A percentile compares a stretch with the other conserved stretches of the same genome.
These are phyloP conservation scores for Tenthredo scrophulariae DNA, from an alignment of 2,888 invertebrate species.

Conservation along the genomic window DNA sequence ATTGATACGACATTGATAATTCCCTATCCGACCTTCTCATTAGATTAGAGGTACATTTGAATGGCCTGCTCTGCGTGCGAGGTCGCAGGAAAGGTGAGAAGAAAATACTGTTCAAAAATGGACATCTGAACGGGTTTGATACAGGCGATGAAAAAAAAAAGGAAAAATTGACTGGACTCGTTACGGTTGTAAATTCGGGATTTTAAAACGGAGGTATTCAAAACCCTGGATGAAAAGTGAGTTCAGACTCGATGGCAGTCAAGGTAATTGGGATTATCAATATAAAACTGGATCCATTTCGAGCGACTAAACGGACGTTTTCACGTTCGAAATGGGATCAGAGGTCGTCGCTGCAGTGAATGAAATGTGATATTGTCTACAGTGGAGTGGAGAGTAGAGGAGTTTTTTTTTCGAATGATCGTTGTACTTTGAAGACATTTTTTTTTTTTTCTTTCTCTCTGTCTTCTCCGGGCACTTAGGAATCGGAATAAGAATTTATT, in stretches of 20 bases:
- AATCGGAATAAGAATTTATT: not conserved
- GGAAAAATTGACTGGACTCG: not conserved
- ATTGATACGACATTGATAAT: conserved; percentile 24
- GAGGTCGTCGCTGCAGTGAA: not conserved
- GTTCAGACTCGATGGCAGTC: conserved; percentile 57
- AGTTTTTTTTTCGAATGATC: not conserved
- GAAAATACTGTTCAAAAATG: not conserved
- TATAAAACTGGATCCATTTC: conserved; percentile 56
- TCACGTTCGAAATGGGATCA: not conserved
- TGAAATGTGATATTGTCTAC: not conserved
- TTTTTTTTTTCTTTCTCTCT: not conserved
- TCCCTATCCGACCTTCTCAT: conserved; percentile 3
- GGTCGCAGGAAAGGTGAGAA: not conserved
- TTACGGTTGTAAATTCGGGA: not conserved
- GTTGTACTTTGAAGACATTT: not conserved
- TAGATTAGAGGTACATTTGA: not conserved
- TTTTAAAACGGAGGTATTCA: not conserved
- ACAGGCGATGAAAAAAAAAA: not conserved
- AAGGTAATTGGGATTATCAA: conserved; percentile 66
- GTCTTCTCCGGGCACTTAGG: not conserved
- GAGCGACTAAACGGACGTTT: conserved; percentile 57
- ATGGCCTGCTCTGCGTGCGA: not conserved
- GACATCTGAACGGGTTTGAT: not conserved
- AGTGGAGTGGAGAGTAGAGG: too few species aligned
- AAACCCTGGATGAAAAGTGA: conserved; percentile 7